Conservation (phyloP, 2,113 vertebrate genomes). For the Anas platyrhynchos region DNA sequence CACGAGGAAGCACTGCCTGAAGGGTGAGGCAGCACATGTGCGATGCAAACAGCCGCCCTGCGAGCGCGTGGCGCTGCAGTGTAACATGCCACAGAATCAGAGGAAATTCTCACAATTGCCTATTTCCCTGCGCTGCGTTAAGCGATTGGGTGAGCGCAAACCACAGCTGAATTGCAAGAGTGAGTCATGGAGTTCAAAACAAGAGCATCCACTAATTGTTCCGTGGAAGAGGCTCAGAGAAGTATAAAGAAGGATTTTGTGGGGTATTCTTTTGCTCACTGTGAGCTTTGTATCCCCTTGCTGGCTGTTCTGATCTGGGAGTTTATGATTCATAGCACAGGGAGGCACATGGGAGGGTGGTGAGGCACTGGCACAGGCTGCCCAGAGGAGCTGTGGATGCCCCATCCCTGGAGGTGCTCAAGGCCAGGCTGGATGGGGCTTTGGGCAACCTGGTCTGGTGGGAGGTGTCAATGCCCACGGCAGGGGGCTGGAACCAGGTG, state of each 20-base stretch:
- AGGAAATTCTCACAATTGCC: conserved; percentile 63
- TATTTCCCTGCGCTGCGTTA: neutral
- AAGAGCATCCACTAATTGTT: conserved; percentile 73
- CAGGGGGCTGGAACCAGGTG: too few relatives aligned
- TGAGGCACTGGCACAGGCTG: too few relatives aligned
- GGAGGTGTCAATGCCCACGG: too few relatives aligned
- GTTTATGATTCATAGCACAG: neutral
- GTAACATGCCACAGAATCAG: neutral
- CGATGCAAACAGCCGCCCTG: neutral
- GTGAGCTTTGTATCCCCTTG: conserved; percentile 20
- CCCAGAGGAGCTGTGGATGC: too few relatives aligned
- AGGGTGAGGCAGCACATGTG: neutral
- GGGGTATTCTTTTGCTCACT: conserved; percentile 31
- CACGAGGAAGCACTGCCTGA: neutral
- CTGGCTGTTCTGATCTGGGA: neutral
- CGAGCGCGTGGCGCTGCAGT: rapidly evolving
- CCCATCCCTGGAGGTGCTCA: too few relatives aligned
- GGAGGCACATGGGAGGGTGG: neutral
- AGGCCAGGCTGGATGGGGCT: too few relatives aligned
- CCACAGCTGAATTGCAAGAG: neutral
- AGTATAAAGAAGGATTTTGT: conserved; percentile 44
- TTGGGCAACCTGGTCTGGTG: too few relatives aligned
- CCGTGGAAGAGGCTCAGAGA: neutral
- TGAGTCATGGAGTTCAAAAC: conserved; percentile 65
- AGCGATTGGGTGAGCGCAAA: conserved; percentile 15